Conservation (phyloP, 2,113 vertebrate species). For the Hyla sarda region DNA sequence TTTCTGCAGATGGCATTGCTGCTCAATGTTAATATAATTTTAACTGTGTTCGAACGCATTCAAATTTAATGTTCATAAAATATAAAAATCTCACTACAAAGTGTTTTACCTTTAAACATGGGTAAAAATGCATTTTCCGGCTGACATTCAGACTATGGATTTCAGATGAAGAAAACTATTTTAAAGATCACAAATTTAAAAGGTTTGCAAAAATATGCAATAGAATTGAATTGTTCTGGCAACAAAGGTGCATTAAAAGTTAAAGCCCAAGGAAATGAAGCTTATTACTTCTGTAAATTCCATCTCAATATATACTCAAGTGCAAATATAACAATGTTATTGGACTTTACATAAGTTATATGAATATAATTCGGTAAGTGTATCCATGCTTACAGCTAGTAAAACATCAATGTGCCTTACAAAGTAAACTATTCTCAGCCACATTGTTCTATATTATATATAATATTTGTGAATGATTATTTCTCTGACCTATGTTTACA, state of each 20-base stretch:
- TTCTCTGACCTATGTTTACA: background rate
- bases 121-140: conserved; percentile 21
- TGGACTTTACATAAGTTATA: conserved; percentile 10
- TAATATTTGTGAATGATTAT: background rate
- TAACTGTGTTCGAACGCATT: background rate
- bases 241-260: background rate
- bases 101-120: conserved; percentile 22
- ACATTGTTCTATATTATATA: background rate
- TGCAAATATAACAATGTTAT: conserved; percentile 13
- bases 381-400: conserved; percentile 1
- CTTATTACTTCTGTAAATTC: conserved; percentile 21
- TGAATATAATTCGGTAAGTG: background rate
- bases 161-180: background rate
- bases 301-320: background rate
- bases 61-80: conserved; percentile 40
- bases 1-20: conserved; percentile 12
- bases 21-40: conserved; percentile 29
- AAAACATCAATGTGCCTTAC: background rate
- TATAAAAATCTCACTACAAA: background rate
- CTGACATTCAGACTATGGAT: background rate
- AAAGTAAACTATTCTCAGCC: background rate
- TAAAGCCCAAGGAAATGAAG: conserved; percentile 6
- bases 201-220: background rate
- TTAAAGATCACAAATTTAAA: conserved; percentile 26
- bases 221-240: conserved; percentile 43